Evolutionary conservation across 2,797 vertebrate species (phyloP).

Genomic region (Champsocephalus gunnari): DNA sequence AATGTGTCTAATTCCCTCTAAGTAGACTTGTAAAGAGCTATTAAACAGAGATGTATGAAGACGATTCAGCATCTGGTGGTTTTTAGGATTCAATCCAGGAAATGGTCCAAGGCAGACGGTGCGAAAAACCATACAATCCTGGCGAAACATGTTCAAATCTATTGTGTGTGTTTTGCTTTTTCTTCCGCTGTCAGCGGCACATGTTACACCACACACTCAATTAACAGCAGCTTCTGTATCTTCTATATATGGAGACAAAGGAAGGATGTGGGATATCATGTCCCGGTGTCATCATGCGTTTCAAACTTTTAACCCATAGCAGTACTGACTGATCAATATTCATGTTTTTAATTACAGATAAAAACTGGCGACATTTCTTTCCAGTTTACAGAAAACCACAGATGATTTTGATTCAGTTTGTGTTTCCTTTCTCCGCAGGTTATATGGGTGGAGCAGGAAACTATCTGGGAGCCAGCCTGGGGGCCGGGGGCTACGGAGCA

Average conservation of each 20-base stretch:
- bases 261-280: background rate
- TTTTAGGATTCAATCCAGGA: constrained; percentile 51
- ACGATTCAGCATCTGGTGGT: constrained; percentile 37
- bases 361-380: background rate
- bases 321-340: background rate
- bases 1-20: background rate
- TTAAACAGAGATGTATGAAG: background rate
- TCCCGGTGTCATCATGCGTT: constrained; percentile 9
- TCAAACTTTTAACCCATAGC: background rate
- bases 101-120: constrained; percentile 26
- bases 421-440: constrained; percentile 70
- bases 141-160: constrained; percentile 41
- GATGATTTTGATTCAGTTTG: constrained; percentile 5
- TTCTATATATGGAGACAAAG: constrained; percentile 25
- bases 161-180: constrained; percentile 16
- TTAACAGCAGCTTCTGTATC: background rate
- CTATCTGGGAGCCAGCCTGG: constrained; percentile 72
- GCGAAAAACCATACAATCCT: constrained; percentile 29
- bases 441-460: constrained; percentile 71
- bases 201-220: constrained; percentile 11
- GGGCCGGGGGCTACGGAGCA: constrained; percentile 76
- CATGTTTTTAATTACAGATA: background rate
- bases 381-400: background rate
- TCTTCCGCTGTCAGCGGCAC: constrained; percentile 23
- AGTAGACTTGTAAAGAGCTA: background rate